These are phyloP conservation scores for Neocloeon triangulifer DNA, from an alignment of 1,140 invertebrate species.

Conservation along the genomic window DNA sequence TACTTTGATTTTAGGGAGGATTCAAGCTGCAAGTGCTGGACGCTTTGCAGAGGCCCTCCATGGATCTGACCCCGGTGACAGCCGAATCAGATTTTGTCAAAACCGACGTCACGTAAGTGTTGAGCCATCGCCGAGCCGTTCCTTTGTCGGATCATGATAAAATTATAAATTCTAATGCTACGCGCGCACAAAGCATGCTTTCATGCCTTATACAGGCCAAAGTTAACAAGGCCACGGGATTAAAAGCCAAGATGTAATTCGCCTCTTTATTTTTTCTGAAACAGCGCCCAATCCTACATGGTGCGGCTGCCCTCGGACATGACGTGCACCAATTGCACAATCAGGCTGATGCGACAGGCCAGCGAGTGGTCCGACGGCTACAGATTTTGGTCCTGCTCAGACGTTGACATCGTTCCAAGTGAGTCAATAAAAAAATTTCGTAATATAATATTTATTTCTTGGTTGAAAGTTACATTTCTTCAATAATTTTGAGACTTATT, in stretches of 20 bases:
- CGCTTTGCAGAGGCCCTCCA: slow-evolving; percentile 48
- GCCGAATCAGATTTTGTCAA: slow-evolving; percentile 53
- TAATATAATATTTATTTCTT: no score
- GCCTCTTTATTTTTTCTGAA: no score
- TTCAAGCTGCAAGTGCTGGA: slow-evolving; percentile 67
- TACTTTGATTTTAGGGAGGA: slow-evolving; percentile 57
- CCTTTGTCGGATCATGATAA: no score
- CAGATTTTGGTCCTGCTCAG: slow-evolving; percentile 85
- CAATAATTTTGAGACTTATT: no score
- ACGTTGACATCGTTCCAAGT: slow-evolving; percentile 53
- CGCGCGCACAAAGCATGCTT: no score
- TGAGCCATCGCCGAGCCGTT: no score
- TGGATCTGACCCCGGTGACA: slow-evolving; percentile 63
- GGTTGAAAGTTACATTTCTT: no score
- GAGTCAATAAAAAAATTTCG: no score
- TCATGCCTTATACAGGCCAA: no score
- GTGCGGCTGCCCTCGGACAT: slow-evolving; percentile 60
- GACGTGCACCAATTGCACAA: slow-evolving; percentile 70
- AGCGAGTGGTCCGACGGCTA: slow-evolving; percentile 68
- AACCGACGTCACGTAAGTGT: slow-evolving; percentile 48
- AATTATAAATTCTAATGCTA: no score
- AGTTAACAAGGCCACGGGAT: no score
- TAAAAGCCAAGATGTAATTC: no score
- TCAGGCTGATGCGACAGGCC: slow-evolving; percentile 70
- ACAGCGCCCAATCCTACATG: slow-evolving; percentile 55